These are phyloP conservation scores for Drosophila affinis DNA, from an alignment of 2,888 invertebrate species.

Conservation along the genomic window DNA sequence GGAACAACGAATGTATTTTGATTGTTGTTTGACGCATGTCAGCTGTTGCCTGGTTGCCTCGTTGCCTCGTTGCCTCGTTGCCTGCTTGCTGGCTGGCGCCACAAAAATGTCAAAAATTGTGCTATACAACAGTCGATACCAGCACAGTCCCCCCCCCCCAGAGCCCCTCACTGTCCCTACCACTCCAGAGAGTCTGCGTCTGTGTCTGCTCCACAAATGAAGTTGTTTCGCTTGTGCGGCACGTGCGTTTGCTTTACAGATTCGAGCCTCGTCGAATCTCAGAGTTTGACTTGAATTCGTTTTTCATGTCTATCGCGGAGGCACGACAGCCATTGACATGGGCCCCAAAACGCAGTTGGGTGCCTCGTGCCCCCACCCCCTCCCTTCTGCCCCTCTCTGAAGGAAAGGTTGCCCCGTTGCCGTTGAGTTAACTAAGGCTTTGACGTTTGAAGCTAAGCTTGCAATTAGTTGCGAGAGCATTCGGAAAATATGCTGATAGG, in stretches of 20 bases:
- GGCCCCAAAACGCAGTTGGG: conserved; percentile 68
- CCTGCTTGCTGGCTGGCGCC: conserved; percentile 64
- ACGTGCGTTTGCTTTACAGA: conserved; percentile 74
- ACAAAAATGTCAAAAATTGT: conserved; percentile 78
- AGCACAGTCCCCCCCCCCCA: not conserved
- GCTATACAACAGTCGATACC: conserved; percentile 56
- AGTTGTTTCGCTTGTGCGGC: conserved; percentile 76
- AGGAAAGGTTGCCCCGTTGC: conserved; percentile 23
- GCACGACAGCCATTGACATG: conserved; percentile 68
- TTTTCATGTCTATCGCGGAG: conserved; percentile 29
- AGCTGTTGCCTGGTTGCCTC: conserved; percentile 44
- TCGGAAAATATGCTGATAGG: conserved; percentile 44
- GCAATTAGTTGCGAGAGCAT: conserved; percentile 49
- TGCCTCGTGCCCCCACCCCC: conserved; percentile 40
- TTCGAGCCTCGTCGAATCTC: conserved; percentile 36
- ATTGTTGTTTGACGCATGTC: conserved; percentile 79
- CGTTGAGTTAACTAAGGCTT: conserved; percentile 49
- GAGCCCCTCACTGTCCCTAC: not conserved
- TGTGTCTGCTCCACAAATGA: conserved; percentile 60
- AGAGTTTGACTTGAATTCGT: conserved; percentile 42
- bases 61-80: conserved; percentile 26
- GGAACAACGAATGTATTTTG: conserved; percentile 64
- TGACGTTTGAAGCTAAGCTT: conserved; percentile 45
- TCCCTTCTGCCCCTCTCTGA: not conserved
- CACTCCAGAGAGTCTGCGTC: not conserved